Base-by-base conservation (phyloP, 2,797 vertebrate genomes). In the Knipowitschia caucasica region DNA sequence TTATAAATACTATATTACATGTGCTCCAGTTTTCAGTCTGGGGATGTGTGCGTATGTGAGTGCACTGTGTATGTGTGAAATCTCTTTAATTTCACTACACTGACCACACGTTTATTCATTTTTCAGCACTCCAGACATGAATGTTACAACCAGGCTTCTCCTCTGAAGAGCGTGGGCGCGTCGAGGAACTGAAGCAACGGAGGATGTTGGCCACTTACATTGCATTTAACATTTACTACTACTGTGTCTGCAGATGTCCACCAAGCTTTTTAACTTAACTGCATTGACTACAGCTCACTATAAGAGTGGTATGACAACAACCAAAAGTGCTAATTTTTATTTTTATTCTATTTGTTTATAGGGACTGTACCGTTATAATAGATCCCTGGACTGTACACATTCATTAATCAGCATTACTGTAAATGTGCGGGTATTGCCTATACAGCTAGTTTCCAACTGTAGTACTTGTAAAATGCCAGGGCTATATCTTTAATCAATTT, bases 1-100 rank as follows among this genome's bases (percentile, higher is more conserved):
- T 53, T 67, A 81, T 83, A 60, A 83, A 86, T 85, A 78, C 68
- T 80, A 59, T 21, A 82, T 78, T 45, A 64, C 38, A 67, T 2
- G 2, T 62, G 61, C 33, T 71, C 67, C 57, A 76, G 44, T 78
- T 73, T 38, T 20, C 12, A 18, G 15, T 27, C 39, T 52, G 17
- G 50, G 17, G 45, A 9, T 27, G 26, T 18, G 23, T 53, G 35
- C 44, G 38, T 52, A 27, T 39, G 43, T 34, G 43, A 43, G 21
- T 46, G 50, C 67, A 40, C 23, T 35, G 15, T 40, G 26, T 57
- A n/a, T 55, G 0, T 58, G 76, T 64, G 78, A 77, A 74, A 74
- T 77, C 47, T 34, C 11, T 69, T 83, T 73, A 45, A 73, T 76
- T 81, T 78, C 71, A 56, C 71, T 74, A 67, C 71, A 4, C 45